Evolutionary conservation across 2,888 invertebrate species (phyloP).

Genomic region (Drosophila nigricruria): DNA sequence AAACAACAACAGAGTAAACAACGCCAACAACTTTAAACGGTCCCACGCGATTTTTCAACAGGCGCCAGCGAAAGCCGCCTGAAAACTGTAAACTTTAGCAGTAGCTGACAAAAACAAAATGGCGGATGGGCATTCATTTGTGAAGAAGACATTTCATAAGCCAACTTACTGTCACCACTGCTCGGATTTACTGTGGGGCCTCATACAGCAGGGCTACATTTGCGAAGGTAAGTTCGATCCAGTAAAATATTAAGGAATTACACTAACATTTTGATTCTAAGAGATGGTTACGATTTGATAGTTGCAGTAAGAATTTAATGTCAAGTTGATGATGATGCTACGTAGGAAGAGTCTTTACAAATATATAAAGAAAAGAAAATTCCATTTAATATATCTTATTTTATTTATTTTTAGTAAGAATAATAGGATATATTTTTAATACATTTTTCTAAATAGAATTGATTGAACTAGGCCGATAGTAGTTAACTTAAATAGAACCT

Average conservation of each 20-base stretch:
- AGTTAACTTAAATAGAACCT: too few relatives aligned
- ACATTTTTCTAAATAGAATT: too few relatives aligned
- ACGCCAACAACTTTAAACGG: slow-evolving; percentile 24
- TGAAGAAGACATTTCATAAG: slow-evolving; percentile 99
- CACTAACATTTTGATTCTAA: not conserved
- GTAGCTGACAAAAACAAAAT: slow-evolving; percentile 83
- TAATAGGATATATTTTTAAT: too few relatives aligned
- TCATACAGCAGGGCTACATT: slow-evolving; percentile 99
- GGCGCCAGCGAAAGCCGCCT: slow-evolving; percentile 34
- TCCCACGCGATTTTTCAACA: slow-evolving; percentile 41
- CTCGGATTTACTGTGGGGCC: slow-evolving; percentile 99
- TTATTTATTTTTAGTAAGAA: too few relatives aligned
- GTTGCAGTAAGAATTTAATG: not conserved
- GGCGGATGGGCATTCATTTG: slow-evolving; percentile 96
- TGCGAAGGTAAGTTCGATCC: slow-evolving; percentile 94
- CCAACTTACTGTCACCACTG: slow-evolving; percentile 99
- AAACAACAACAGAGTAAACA: slow-evolving; percentile 1
- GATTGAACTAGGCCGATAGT: too few relatives aligned
- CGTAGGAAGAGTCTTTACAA: not conserved
- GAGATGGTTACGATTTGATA: not conserved
- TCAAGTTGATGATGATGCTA: too few relatives aligned
- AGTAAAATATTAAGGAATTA: not conserved
- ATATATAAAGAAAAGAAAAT: not conserved
- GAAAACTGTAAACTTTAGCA: slow-evolving; percentile 52
- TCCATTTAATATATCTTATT: too few relatives aligned